Evolutionary conservation across 2,888 invertebrate genomes (phyloP), one percentile per base, ranked within the genome.

Genomic region (Thereva nobilitata): DNA sequence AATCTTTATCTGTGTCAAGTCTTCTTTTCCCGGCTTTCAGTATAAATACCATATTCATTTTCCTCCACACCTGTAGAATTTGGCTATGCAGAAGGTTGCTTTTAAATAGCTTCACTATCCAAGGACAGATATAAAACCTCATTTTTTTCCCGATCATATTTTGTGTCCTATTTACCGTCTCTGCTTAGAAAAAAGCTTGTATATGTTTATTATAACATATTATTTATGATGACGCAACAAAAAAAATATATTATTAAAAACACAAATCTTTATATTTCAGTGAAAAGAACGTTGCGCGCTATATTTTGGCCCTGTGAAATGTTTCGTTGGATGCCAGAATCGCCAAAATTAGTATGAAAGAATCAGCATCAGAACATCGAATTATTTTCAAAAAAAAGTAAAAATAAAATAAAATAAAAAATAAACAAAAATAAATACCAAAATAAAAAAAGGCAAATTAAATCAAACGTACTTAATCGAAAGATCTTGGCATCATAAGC

Each of bases 301-400:
- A 76, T 79, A 76, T 76, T 77, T 77, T 79, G 79, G 80, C 80
- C 80, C 78, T 80, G 79, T 77, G 77, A 77, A 78, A 77, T 80
- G 75, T 78, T 79, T 76, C 78, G 79, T 77, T 80, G 79, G 80
- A 79, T 80, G 77, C 80, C 80, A 79, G 79, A 80, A 77, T 61
- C 61, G 50, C 61, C 61, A 61, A 61, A 61, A 61, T 9, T 61
- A 50, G 61, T 49, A 61, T 61, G 61, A 50, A 41, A 23, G 23
- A 23, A 23, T 23, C 23, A 23, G 49, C 61, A 61, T 41, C 49
- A 59, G 68, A 64, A 64, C 54, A 64, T 54, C 54, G 64, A 54
- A 68, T 56, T 50, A 59, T 10, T 55, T 57, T 50, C 56, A 66
- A 66, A 57, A 66, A 40, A 55, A 35, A 47, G 35, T 49, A 52